Conservation (phyloP, 2,888 invertebrate genomes). For the Drosophila nr. perissopoda region DNA sequence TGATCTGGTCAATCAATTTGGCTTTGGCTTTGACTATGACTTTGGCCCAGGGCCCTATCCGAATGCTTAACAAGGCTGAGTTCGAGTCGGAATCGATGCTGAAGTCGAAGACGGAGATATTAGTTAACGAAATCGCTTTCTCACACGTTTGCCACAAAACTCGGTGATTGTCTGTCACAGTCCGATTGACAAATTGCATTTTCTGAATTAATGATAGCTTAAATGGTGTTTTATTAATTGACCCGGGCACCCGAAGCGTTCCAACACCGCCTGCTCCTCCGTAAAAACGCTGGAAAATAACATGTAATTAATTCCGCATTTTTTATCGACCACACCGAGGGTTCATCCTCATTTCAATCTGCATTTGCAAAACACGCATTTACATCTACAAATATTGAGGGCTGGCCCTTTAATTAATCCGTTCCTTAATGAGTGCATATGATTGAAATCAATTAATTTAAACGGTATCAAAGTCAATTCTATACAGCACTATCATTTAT, state of each 20-base stretch:
- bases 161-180: slow-evolving; percentile 33
- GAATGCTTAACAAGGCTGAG: slow-evolving; percentile 12
- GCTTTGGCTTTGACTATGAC: slow-evolving; percentile 49
- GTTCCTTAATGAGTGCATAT: neutral
- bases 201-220: slow-evolving; percentile 75
- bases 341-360: slow-evolving; percentile 9
- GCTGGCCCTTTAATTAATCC: slow-evolving; percentile 17
- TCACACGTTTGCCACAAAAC: slow-evolving; percentile 61
- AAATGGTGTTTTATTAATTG: slow-evolving; percentile 79
- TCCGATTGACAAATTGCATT: slow-evolving; percentile 74
- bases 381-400: neutral
- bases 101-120: slow-evolving; percentile 28
- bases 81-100: slow-evolving; percentile 1
- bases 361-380: slow-evolving; percentile 29
- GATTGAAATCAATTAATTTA: neutral
- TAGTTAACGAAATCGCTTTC: slow-evolving; percentile 69
- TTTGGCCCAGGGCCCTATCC: slow-evolving; percentile 40
- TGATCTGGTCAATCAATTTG: slow-evolving; percentile 77
- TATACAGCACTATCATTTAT: neutral
- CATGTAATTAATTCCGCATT: slow-evolving; percentile 72
- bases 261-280: neutral
- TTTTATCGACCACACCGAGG: slow-evolving; percentile 30
- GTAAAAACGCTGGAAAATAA: slow-evolving; percentile 51
- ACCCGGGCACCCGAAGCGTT: slow-evolving; percentile 21
- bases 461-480: neutral